A percentile compares a stretch with the other conserved stretches of the same genome.
These are phyloP conservation scores for Microctonus brassicae DNA, from an alignment of 2,888 invertebrate genomes.

Conservation along the genomic window DNA sequence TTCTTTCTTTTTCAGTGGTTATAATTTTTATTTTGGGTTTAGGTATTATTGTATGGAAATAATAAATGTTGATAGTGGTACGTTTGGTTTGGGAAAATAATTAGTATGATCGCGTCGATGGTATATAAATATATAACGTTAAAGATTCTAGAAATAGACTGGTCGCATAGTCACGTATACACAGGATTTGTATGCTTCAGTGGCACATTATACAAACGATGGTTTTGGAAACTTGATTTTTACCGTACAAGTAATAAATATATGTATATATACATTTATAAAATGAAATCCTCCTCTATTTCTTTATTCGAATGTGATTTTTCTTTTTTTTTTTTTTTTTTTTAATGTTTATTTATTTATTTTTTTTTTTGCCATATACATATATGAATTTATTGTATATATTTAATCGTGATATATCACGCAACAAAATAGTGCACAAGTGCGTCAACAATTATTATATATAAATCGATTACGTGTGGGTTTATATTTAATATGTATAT, in stretches of 20 bases:
- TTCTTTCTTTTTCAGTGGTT: too few species aligned
- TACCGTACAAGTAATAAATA: slow-evolving; percentile 10
- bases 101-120: slow-evolving; percentile 58
- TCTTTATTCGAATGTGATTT: too few species aligned
- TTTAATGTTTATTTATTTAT: too few species aligned
- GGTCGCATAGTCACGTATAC: slow-evolving; percentile 58
- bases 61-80: too few species aligned
- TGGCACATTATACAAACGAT: slow-evolving; percentile 46
- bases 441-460: background rate
- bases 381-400: too few species aligned
- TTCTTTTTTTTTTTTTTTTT: too few species aligned
- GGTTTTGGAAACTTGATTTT: slow-evolving; percentile 65
- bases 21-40: too few species aligned
- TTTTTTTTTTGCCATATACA: too few species aligned
- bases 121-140: slow-evolving; percentile 19
- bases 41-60: slow-evolving; percentile 27
- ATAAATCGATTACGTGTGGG: background rate
- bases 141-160: slow-evolving; percentile 66
- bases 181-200: background rate
- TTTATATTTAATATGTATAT: background rate
- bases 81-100: too few species aligned
- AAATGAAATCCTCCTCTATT: background rate
- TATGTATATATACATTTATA: background rate
- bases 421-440: background rate
- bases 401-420: too few species aligned